Percentiles rank a stretch among this genome's conserved stretches.
Conservation (phyloP, 2,888 invertebrate genomes). For the Eilema griseolum region DNA sequence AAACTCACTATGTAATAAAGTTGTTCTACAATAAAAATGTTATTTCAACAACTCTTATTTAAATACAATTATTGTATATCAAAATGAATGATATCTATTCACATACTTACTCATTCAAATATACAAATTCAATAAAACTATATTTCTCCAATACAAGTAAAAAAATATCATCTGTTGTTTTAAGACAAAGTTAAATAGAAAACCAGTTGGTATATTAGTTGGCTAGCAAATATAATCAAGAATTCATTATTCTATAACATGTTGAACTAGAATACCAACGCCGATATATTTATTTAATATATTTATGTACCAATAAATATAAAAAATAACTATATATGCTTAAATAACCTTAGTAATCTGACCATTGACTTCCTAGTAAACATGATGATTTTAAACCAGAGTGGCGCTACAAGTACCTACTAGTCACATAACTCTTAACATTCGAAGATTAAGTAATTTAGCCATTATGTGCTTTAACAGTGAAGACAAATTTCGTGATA, state of each 20-base stretch:
- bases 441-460: too few relatives aligned
- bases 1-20: not conserved
- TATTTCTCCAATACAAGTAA: not conserved
- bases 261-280: not conserved
- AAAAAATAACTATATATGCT: not conserved
- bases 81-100: not conserved
- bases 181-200: not conserved
- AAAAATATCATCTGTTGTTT: not conserved
- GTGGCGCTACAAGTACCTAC: too few relatives aligned
- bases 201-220: not conserved
- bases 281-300: too few relatives aligned
- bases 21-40: not conserved
- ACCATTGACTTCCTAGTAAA: too few relatives aligned
- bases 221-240: not conserved
- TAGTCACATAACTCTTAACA: too few relatives aligned
- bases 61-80: not conserved
- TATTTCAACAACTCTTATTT: not conserved
- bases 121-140: not conserved
- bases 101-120: not conserved
- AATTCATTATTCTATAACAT: not conserved
- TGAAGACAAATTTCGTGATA: too few relatives aligned
- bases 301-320: too few relatives aligned
- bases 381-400: too few relatives aligned
- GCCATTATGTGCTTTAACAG: not conserved
- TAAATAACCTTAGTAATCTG: not conserved